phyloP scores from a whole-genome alignment of 2,797 vertebrate species.

The Echiichthys vipera region DNA sequence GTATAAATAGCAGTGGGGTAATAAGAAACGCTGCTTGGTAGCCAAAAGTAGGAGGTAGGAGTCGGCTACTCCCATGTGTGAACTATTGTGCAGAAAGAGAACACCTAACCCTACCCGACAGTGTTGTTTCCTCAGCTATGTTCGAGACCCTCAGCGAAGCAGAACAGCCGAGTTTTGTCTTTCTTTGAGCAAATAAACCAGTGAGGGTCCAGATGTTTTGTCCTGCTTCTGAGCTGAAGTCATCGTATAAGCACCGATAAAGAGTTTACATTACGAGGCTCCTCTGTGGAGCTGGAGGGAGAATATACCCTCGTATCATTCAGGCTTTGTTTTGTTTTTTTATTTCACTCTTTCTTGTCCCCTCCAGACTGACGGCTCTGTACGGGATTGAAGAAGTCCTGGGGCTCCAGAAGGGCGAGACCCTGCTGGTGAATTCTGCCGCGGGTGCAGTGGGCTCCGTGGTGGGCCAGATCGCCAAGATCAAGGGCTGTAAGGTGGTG shows the following conservation, averaged over 20 bases:
- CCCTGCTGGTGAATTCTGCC: conserved; percentile 90
- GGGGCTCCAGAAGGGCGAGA: conserved; percentile 88
- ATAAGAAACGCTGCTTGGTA: neutral
- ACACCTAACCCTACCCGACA: no score
- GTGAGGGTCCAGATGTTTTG: conserved; percentile 37
- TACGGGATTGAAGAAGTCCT: conserved; percentile 91
- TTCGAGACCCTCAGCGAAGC: neutral
- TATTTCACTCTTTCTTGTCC: neutral
- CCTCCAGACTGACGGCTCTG: conserved; percentile 89
- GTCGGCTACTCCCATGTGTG: neutral
- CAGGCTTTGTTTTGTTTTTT: neutral
- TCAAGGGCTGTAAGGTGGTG: conserved; percentile 93
- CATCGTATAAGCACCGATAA: neutral
- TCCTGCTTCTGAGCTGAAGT: neutral
- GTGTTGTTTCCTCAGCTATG: neutral
- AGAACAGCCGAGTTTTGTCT: conserved; percentile 17
- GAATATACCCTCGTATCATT: fast-evolving
- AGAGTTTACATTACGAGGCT: conserved; percentile 2
- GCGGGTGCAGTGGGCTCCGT: conserved; percentile 92
- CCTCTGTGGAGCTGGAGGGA: neutral
- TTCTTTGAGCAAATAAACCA: conserved; percentile 22
- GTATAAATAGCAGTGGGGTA: neutral
- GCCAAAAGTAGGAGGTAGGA: neutral
- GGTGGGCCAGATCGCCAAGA: conserved; percentile 92
- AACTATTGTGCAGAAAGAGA: neutral